Base-by-base conservation (phyloP, 2,113 vertebrate species). In the Empidonax alnorum region DNA sequence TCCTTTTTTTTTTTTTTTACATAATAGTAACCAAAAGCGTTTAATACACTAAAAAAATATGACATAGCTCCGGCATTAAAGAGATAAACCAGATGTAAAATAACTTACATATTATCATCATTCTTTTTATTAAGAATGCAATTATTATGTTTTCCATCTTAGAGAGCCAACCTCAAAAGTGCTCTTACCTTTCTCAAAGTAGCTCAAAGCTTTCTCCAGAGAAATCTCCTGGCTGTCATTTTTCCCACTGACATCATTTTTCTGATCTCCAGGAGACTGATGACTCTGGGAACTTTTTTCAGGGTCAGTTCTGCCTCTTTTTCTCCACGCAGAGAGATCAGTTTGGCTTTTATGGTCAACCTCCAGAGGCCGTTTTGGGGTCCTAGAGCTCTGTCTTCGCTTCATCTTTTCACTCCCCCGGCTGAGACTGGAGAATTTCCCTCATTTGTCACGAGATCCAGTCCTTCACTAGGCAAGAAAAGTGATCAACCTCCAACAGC, bases 171-270 rank as follows among this genome's bases (percentile, higher is more conserved):
- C 14, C 27, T 39, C 46, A 75, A 68, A 85, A 56, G 44, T 88
- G 61, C 28, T 76, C 95, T 97, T 97, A 98, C 98, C 97, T 55
- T 90, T 96, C 53, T 91, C 91, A 76, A 99, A 98, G 96, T 98
- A 99, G 79, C 93, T 97, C 69, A 99, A 83, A 92, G 99, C 98
- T 85, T 94, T 42, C 87, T 93, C 92, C 71, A 99, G 65, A 24
- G 98, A 97, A 12, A 74, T 84, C 58, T 96, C 95, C 27, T 94
- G 85, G 93, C 83, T 67, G 28, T 96, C 76, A 92, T 97, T 66
- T 90, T 94, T 50, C 88, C 93, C 37, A 89, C 61, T 12, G 10
- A 35, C 31, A 37, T n/a, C 31, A n/a, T 56, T 58, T 58, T n/a
- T 14, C 55, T n/a, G 17, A 31, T 28, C 21, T 52, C 25, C 50